Conservation (phyloP, 2,113 vertebrate species). For the Aix galericulata region DNA sequence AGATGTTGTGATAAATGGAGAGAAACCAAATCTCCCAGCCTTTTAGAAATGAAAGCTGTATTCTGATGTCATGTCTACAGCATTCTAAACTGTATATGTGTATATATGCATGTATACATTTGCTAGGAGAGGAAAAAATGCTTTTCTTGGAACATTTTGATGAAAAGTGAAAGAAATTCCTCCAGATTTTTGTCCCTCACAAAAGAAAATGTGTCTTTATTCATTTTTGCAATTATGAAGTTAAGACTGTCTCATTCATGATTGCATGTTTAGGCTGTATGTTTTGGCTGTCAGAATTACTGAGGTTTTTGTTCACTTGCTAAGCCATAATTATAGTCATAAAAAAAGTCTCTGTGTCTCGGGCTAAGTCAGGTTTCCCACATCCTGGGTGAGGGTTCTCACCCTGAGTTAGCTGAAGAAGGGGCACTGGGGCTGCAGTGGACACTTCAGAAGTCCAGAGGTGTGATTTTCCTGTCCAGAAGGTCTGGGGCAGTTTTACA, state of each 20-base stretch:
- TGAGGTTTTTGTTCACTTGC: not conserved
- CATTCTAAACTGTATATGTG: not conserved
- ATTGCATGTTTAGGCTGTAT: not conserved
- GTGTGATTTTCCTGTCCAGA: not conserved
- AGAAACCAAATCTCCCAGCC: not conserved
- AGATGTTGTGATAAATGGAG: not conserved
- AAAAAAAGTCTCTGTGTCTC: not conserved
- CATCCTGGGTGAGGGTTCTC: not conserved
- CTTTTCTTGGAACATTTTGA: not conserved
- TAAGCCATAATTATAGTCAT: not conserved
- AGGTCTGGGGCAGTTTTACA: not conserved
- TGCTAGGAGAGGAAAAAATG: not conserved
- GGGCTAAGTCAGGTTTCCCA: not conserved
- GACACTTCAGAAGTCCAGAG: not conserved
- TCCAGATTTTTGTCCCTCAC: not conserved
- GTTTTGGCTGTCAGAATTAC: not conserved
- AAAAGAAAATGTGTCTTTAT: not conserved
- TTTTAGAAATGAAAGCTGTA: not conserved
- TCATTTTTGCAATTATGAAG: not conserved
- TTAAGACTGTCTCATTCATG: not conserved
- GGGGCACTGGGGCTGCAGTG: not conserved
- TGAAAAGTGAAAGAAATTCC: not conserved
- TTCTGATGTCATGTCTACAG: not conserved
- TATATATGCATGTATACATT: not conserved
- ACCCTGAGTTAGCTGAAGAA: not conserved